These are phyloP conservation scores for Seira ritae DNA, from an alignment of 2,888 invertebrate genomes.

Conservation along the genomic window DNA sequence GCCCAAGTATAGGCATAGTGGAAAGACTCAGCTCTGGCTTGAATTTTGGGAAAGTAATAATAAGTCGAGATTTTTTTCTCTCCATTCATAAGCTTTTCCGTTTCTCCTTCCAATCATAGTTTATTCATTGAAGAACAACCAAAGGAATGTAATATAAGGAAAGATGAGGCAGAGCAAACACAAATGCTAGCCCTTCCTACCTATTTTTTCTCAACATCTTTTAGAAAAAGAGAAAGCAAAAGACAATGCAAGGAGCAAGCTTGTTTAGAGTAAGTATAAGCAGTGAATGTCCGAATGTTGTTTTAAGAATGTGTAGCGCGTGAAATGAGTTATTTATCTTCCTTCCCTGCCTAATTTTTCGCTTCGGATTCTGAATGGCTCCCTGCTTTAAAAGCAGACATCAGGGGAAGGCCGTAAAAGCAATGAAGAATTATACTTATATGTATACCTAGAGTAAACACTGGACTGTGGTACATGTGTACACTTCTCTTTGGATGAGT, in stretches of 20 bases:
- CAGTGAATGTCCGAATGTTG: neutral
- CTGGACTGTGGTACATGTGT: conserved; percentile 31
- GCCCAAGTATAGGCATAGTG: too few relatives aligned
- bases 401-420: neutral
- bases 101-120: too few relatives aligned
- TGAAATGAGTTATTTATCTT: conserved; percentile 40
- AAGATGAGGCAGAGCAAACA: too few relatives aligned
- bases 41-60: too few relatives aligned
- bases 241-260: too few relatives aligned
- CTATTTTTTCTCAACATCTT: neutral
- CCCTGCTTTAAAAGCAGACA: conserved; percentile 14
- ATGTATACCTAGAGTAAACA: conserved; percentile 12
- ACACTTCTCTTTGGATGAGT: conserved; percentile 54
- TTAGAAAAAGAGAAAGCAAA: too few relatives aligned
- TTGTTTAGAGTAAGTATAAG: too few relatives aligned
- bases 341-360: conserved; percentile 56
- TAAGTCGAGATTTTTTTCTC: too few relatives aligned
- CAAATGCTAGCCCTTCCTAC: neutral
- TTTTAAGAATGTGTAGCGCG: conserved; percentile 8
- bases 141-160: too few relatives aligned
- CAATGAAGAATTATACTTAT: neutral
- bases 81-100: too few relatives aligned
- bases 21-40: too few relatives aligned
- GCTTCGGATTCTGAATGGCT: conserved; percentile 39
- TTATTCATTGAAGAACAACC: too few relatives aligned